phyloP scores from a whole-genome alignment of 2,113 vertebrate species.

The Quiscalus mexicanus region DNA sequence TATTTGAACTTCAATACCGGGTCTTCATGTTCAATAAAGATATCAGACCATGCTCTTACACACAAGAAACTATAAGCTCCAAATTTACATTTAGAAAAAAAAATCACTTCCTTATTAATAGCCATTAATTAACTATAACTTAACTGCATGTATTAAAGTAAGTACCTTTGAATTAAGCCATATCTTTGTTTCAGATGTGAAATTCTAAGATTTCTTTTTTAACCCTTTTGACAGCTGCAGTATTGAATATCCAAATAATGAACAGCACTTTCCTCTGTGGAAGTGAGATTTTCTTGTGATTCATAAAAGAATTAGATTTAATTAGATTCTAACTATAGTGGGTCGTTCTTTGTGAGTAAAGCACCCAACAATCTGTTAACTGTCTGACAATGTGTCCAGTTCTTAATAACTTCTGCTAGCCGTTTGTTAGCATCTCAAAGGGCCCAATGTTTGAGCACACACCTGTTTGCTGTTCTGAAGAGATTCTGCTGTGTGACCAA shows the following conservation, averaged over 20 bases:
- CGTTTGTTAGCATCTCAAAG: conserved; percentile 4
- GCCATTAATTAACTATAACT: neutral
- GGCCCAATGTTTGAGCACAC: neutral
- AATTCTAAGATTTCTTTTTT: neutral
- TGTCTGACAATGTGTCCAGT: neutral
- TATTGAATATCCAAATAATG: neutral
- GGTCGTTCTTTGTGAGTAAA: neutral
- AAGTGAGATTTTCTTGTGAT: neutral
- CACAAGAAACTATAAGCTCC: neutral
- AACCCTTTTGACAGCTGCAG: neutral
- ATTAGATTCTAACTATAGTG: conserved; percentile 1
- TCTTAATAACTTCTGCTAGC: neutral
- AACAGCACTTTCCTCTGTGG: neutral
- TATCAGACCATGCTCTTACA: neutral
- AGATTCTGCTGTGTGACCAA: neutral
- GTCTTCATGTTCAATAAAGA: neutral
- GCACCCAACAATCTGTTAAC: neutral
- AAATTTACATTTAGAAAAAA: neutral
- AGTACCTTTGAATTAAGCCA: neutral
- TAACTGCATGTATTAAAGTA: neutral
- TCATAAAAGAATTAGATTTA: neutral
- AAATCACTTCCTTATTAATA: neutral
- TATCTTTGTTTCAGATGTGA: neutral
- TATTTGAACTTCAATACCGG: neutral
- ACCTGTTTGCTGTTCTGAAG: neutral